Percentiles rank a stretch among this genome's conserved stretches.
phyloP scores from a whole-genome alignment of 2,113 vertebrate genomes.

The Podarcis cretensis region DNA sequence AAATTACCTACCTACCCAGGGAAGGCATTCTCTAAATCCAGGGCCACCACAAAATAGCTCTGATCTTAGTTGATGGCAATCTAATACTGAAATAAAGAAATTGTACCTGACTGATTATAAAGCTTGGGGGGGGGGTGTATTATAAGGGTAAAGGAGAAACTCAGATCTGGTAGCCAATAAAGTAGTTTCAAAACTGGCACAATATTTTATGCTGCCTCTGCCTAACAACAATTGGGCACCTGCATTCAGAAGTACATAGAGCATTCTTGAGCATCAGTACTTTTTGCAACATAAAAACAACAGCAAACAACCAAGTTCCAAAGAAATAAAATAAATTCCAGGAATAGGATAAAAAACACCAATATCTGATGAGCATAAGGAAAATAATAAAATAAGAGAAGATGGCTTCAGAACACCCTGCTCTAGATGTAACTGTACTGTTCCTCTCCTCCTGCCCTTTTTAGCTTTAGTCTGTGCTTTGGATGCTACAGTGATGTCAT shows the following conservation, averaged over 20 bases:
- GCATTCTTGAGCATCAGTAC: neutral
- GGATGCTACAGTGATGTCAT: neutral
- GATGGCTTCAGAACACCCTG: neutral
- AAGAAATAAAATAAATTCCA: neutral
- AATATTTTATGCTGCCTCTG: neutral
- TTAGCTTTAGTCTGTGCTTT: neutral
- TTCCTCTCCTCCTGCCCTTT: neutral
- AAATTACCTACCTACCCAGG: neutral
- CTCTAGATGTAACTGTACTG: neutral
- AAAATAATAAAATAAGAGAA: neutral
- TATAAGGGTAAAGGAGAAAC: neutral
- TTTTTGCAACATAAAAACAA: neutral
- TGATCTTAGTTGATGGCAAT: neutral
- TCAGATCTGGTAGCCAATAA: neutral
- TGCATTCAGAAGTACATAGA: neutral
- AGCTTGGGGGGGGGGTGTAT: neutral
- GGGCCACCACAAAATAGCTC: neutral
- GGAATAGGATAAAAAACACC: neutral
- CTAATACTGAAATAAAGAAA: neutral
- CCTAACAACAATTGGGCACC: neutral
- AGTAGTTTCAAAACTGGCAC: neutral
- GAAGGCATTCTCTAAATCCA: neutral
- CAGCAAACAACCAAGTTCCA: fast-evolving
- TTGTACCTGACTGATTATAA: neutral
- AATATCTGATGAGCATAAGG: neutral